These are phyloP conservation scores for Thereva unica DNA, from an alignment of 2,888 invertebrate species.

Conservation along the genomic window DNA sequence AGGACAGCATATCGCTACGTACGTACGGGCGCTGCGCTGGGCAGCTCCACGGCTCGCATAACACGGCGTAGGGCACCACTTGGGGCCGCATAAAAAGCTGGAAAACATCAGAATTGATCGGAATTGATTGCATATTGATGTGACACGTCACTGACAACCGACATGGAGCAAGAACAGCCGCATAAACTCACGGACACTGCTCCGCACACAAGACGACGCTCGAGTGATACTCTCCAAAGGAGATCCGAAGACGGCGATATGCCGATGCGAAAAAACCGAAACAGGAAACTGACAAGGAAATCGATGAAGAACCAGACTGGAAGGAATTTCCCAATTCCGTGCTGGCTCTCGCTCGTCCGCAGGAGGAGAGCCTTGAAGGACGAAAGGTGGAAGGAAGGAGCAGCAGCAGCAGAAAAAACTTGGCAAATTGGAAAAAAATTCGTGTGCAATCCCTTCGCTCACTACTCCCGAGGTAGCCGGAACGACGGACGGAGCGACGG, in stretches of 20 bases:
- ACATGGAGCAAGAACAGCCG: slow-evolving; percentile 17
- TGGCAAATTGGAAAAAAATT: slow-evolving; percentile 30
- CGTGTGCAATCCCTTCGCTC: slow-evolving; percentile 14
- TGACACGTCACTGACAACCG: slow-evolving; percentile 35
- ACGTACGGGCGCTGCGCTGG: no score
- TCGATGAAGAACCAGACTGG: slow-evolving; percentile 8
- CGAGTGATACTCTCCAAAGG: slow-evolving; percentile 4
- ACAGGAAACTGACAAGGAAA: neutral
- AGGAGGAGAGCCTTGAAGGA: slow-evolving; percentile 1
- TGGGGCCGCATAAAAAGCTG: slow-evolving; percentile 17
- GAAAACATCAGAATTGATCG: slow-evolving; percentile 27
- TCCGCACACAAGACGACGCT: slow-evolving; percentile 1
- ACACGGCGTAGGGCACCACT: slow-evolving; percentile 21
- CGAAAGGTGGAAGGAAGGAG: neutral
- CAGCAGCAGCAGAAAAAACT: slow-evolving; percentile 7
- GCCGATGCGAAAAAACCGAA: neutral
- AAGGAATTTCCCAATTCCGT: slow-evolving; percentile 18
- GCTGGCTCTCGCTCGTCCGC: neutral
- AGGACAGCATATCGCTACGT: slow-evolving; percentile 15
- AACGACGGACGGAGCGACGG: neutral
- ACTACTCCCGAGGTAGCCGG: neutral
- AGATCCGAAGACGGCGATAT: neutral
- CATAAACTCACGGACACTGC: slow-evolving; percentile 15
- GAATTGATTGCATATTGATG: slow-evolving; percentile 40
- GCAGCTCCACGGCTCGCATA: neutral